Percentiles rank a stretch among this genome's conserved stretches.
These are phyloP conservation scores for Smittia sp. DNA, from an alignment of 2,888 invertebrate species.

Conservation along the genomic window DNA sequence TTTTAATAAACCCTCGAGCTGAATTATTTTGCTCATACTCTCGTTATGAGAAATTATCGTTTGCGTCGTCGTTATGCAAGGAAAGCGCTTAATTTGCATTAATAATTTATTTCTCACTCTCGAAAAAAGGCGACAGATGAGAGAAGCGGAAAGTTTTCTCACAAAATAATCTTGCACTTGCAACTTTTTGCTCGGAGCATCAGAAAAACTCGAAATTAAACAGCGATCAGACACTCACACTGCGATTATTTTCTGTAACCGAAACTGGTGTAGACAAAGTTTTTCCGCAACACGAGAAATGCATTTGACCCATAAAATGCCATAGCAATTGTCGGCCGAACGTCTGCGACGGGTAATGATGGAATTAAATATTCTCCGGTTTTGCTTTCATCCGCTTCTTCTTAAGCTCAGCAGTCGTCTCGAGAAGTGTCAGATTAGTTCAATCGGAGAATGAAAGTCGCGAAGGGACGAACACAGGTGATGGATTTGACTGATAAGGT, in stretches of 20 bases:
- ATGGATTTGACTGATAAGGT: no score
- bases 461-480: no score
- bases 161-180: not conserved
- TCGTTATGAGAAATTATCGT: not conserved
- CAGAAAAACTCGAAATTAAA: not conserved
- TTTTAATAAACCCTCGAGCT: not conserved
- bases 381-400: no score
- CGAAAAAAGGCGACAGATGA: not conserved
- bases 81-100: constrained; percentile 1
- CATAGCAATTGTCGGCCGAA: not conserved
- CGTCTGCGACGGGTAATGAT: not conserved
- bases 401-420: not conserved
- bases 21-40: not conserved
- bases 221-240: not conserved
- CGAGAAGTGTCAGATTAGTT: not conserved
- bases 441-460: not conserved
- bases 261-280: not conserved
- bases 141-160: not conserved
- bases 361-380: not conserved
- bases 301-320: constrained; percentile 13
- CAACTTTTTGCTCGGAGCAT: not conserved
- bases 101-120: not conserved
- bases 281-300: constrained; percentile 1
- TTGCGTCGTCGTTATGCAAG: not conserved
- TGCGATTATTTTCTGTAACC: not conserved